phyloP scores from a whole-genome alignment of 2,888 invertebrate genomes.

The Lampropteryx suffumata region DNA sequence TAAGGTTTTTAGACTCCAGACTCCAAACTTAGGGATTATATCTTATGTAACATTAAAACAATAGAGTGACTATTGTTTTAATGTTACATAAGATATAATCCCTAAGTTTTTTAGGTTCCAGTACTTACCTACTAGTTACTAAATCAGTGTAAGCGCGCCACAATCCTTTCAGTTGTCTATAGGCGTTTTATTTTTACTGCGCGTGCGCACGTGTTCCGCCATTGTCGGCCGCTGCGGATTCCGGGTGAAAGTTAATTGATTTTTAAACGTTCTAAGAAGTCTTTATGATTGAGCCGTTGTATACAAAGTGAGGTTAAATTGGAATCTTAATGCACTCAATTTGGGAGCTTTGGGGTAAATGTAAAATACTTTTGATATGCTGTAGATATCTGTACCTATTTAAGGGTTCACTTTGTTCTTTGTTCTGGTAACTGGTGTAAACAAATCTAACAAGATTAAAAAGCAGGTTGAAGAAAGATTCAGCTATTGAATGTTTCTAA shows the following conservation, averaged over 20 bases:
- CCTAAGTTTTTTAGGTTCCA: too few relatives aligned
- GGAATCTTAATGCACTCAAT: conserved; percentile 18
- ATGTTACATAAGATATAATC: too few relatives aligned
- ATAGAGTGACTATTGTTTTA: too few relatives aligned
- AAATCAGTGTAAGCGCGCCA: conserved; percentile 17
- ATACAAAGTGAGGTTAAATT: conserved; percentile 20
- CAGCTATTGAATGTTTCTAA: too few relatives aligned
- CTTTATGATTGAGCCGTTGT: conserved; percentile 58
- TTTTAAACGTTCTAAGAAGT: conserved; percentile 63
- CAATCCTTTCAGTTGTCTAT: conserved; percentile 58
- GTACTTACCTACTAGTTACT: conserved; percentile 13
- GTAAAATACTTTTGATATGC: background rate
- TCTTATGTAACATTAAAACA: too few relatives aligned
- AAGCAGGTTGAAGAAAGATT: too few relatives aligned
- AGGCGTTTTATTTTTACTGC: conserved; percentile 68
- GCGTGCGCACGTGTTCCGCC: conserved; percentile 55
- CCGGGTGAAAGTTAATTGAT: conserved; percentile 69
- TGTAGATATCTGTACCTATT: too few relatives aligned
- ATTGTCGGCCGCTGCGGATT: conserved; percentile 43
- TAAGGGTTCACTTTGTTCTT: too few relatives aligned
- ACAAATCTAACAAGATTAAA: too few relatives aligned
- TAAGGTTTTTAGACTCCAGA: too few relatives aligned
- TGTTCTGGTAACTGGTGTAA: too few relatives aligned
- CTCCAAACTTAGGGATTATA: too few relatives aligned
- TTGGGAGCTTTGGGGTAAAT: conserved; percentile 7